A percentile compares a stretch with the other conserved stretches of the same genome.
phyloP scores from a whole-genome alignment of 2,113 vertebrate species.

The Pituophis catenifer region DNA sequence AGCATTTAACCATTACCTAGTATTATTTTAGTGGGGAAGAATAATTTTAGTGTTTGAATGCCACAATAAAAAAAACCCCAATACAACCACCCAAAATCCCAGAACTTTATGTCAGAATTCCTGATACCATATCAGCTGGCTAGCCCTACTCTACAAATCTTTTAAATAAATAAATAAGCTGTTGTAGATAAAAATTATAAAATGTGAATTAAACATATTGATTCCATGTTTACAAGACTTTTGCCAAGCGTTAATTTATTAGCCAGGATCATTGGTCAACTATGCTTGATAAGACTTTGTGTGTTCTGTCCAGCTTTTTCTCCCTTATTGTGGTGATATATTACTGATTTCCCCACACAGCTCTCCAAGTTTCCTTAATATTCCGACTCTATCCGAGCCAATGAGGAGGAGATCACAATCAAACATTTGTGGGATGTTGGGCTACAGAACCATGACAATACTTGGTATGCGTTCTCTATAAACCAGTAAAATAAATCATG shows the following conservation, averaged over 20 bases:
- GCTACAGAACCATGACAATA: conserved; percentile 44
- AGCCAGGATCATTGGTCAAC: conserved; percentile 12
- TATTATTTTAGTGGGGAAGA: neutral
- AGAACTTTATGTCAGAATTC: neutral
- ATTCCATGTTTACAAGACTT: conserved; percentile 36
- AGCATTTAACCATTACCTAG: neutral
- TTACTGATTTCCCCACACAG: conserved; percentile 28
- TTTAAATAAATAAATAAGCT: neutral
- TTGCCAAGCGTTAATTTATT: conserved; percentile 49
- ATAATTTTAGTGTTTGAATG: neutral
- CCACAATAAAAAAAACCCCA: neutral
- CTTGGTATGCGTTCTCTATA: conserved; percentile 58
- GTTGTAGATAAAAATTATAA: conserved; percentile 20
- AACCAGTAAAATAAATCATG: conserved; percentile 58
- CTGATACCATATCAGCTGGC: neutral
- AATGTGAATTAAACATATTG: conserved; percentile 15
- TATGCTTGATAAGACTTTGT: conserved; percentile 43
- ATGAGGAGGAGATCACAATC: conserved; percentile 28
- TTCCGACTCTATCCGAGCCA: conserved; percentile 35
- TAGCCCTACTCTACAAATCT: neutral
- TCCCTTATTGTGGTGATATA: conserved; percentile 29
- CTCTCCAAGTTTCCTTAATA: conserved; percentile 47
- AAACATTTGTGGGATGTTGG: conserved; percentile 42
- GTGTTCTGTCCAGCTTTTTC: conserved; percentile 40
- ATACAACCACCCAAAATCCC: neutral